Evolutionary conservation across 37 sponge, comb jelly and placozoan species (phyloP), one percentile per base, ranked within the genome.

Genomic region (Lycopodina hypogea): DNA sequence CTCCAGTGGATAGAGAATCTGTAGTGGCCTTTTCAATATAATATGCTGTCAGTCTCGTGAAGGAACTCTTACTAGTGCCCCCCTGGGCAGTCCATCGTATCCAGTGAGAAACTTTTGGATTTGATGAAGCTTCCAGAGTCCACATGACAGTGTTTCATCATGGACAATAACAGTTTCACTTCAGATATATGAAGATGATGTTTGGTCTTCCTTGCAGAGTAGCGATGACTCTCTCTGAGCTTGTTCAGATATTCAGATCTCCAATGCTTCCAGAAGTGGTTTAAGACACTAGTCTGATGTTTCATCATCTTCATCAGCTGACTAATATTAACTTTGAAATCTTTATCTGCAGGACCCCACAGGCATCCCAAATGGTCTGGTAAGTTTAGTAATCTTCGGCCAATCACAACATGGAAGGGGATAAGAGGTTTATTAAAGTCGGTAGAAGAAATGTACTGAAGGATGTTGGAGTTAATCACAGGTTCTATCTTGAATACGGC

Each of bases 1-100:
- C n/a, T 81, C 82, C 23, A 61, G 63, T 63, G 82, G 82, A 74
- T 81, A 81, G 3, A 81, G 73, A 33, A 61, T 42, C 39, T 81
- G 82, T 24, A 81, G 41, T 30, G 82, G 82, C 37, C 82, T 39
- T 34, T 60, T 39, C 64, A 81, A 72, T 0, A 48, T 81, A 42
- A 34, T 21, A n/a, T n/a, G 28, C 65, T 72, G 62, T 28, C 38
- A 32, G 42, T 45, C 72, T 29, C 64, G 18, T 26, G 71, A 52
- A 38, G 81, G 53, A 53, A 79, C 55, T 35, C 33, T 51, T 17
- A 69, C 37, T 14, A 69, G 36, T 29, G 71, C 71, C 21, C 45
- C 45, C n/a, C n/a, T n/a, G n/a, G n/a, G n/a, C n/a, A n/a, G n/a
- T n/a, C n/a, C n/a, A n/a, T n/a, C n/a, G n/a, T n/a, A n/a, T n/a